These are phyloP conservation scores for Diplodus puntazzo DNA, from an alignment of 2,797 vertebrate genomes.

Conservation along the genomic window DNA sequence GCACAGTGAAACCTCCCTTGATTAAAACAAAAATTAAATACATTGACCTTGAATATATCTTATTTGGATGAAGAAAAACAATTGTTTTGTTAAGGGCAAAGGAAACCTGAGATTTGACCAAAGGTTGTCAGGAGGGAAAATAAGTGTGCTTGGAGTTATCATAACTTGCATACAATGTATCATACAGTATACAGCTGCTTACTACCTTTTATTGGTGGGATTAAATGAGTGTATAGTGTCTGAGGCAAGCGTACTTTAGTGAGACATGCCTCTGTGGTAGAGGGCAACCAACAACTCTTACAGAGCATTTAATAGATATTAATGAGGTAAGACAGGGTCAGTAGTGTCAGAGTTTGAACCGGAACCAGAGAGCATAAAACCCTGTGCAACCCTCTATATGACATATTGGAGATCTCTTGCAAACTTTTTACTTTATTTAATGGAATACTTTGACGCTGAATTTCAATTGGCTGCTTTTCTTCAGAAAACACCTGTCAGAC, in stretches of 20 bases:
- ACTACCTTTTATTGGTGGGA: neutral
- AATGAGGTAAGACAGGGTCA: neutral
- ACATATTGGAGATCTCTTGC: neutral
- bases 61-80: neutral
- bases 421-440: neutral
- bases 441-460: neutral
- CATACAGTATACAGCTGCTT: neutral
- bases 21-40: neutral
- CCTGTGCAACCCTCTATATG: neutral
- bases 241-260: neutral
- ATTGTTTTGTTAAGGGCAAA: neutral
- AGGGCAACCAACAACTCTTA: conserved; percentile 1
- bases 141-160: neutral
- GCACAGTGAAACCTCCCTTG: neutral
- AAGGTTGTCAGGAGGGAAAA: neutral
- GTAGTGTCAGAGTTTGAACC: neutral
- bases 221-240: neutral
- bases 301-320: neutral
- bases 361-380: neutral
- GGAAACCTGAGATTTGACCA: conserved; percentile 2
- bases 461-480: conserved; percentile 16
- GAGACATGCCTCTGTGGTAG: conserved; percentile 9
- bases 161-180: neutral
- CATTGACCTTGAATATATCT: neutral
- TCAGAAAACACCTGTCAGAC: conserved; percentile 1